A percentile compares a stretch with the other conserved stretches of the same genome.
phyloP scores from a whole-genome alignment of 2,797 vertebrate genomes.

The Sebastes steindachneri region DNA sequence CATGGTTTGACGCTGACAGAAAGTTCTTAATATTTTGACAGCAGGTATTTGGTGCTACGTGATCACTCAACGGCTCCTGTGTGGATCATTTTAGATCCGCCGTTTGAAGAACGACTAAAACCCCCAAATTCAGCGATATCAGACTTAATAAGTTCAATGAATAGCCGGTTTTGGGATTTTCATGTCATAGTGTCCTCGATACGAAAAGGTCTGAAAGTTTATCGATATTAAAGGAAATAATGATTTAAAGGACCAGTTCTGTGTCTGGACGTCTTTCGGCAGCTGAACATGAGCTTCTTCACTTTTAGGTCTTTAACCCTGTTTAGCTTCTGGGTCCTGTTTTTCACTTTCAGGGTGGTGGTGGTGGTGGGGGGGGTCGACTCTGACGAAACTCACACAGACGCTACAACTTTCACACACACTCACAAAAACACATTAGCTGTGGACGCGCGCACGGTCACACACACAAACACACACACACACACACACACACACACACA shows the following conservation, averaged over 20 bases:
- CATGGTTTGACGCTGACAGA: too few species aligned
- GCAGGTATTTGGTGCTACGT: too few species aligned
- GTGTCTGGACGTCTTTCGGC: background rate
- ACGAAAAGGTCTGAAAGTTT: background rate
- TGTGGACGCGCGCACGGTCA: too few species aligned
- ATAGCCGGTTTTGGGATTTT: background rate
- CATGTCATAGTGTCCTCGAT: background rate
- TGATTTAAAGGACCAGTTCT: background rate
- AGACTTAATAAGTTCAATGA: too few species aligned
- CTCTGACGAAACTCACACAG: conserved; percentile 39
- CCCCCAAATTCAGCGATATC: too few species aligned
- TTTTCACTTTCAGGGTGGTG: background rate
- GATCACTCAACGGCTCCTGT: too few species aligned
- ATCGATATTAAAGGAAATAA: background rate
- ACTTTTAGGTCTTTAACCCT: background rate
- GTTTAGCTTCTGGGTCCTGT: conserved; percentile 5
- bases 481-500: background rate
- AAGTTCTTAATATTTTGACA: too few species aligned
- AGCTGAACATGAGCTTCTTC: background rate
- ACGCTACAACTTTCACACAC: background rate
- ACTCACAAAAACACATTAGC: background rate
- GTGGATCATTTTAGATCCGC: too few species aligned
- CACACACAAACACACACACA: background rate
- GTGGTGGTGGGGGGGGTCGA: background rate
- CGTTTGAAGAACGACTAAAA: too few species aligned